Evolutionary conservation across 2,888 invertebrate genomes (phyloP).

Genomic region (Blastobasis lacticolella): DNA sequence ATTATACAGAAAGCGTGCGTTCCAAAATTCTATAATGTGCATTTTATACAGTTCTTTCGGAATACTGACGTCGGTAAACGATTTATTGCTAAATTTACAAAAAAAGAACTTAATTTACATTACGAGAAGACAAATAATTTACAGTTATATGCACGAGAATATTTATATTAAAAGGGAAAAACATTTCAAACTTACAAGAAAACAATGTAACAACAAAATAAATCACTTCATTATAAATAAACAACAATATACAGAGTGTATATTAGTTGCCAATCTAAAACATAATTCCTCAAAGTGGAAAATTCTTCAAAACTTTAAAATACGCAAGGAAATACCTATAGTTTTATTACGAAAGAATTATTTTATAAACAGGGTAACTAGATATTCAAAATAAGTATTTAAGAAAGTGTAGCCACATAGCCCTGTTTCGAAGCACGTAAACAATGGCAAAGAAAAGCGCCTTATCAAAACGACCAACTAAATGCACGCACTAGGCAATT

Average conservation of each 20-base stretch:
- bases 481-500: slow-evolving; percentile 26
- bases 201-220: background rate
- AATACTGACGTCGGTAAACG: slow-evolving; percentile 55
- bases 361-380: too few species aligned
- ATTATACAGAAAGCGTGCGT: slow-evolving; percentile 30
- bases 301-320: too few species aligned
- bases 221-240: background rate
- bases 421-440: too few species aligned
- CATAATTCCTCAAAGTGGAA: too few species aligned
- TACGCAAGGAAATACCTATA: too few species aligned
- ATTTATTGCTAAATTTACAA: slow-evolving; percentile 41
- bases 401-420: too few species aligned
- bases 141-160: slow-evolving; percentile 4
- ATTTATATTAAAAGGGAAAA: background rate
- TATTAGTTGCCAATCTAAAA: too few species aligned
- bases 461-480: slow-evolving; percentile 16
- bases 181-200: background rate
- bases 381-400: too few species aligned
- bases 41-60: slow-evolving; percentile 12
- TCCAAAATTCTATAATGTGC: slow-evolving; percentile 14
- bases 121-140: slow-evolving; percentile 3
- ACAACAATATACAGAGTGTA: too few species aligned
- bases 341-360: too few species aligned
- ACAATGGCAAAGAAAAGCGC: too few species aligned
- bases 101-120: slow-evolving; percentile 18